These are phyloP conservation scores for Daktulosphaira vitifoliae DNA, from an alignment of 1,140 invertebrate species.

Conservation along the genomic window DNA sequence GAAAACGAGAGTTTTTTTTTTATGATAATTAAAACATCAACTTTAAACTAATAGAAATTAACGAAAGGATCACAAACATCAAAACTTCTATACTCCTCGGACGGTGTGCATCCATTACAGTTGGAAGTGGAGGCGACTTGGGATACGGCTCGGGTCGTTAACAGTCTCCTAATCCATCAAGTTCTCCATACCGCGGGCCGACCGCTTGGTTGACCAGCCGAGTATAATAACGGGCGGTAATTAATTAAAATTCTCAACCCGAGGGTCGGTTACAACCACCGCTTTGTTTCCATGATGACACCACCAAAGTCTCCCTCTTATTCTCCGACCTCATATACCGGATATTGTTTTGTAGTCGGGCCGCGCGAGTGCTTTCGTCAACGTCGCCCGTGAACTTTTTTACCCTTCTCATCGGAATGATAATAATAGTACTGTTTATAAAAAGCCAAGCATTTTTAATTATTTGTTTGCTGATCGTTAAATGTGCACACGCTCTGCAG, in stretches of 20 bases:
- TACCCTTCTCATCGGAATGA: constrained; percentile 2
- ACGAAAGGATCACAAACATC: background rate
- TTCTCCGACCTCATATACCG: background rate
- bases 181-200: background rate
- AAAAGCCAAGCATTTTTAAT: background rate
- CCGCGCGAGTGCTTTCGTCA: constrained; percentile 6
- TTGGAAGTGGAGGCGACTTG: background rate
- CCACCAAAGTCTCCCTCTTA: constrained; percentile 17
- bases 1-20: too few species aligned
- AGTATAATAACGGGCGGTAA: constrained; percentile 26
- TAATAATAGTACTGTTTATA: constrained; percentile 11
- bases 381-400: background rate
- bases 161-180: constrained; percentile 26
- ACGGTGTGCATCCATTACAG: background rate
- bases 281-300: constrained; percentile 30
- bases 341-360: constrained; percentile 20
- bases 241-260: constrained; percentile 33
- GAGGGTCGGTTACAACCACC: background rate
- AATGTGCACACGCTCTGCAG: background rate
- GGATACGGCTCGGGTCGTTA: constrained; percentile 7
- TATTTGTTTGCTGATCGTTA: background rate
- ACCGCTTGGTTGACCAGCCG: constrained; percentile 22
- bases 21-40: constrained; percentile 7
- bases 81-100: constrained; percentile 13
- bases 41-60: constrained; percentile 18